phyloP scores from a whole-genome alignment of 2,113 vertebrate species.

The Ploceus nigricollis region DNA sequence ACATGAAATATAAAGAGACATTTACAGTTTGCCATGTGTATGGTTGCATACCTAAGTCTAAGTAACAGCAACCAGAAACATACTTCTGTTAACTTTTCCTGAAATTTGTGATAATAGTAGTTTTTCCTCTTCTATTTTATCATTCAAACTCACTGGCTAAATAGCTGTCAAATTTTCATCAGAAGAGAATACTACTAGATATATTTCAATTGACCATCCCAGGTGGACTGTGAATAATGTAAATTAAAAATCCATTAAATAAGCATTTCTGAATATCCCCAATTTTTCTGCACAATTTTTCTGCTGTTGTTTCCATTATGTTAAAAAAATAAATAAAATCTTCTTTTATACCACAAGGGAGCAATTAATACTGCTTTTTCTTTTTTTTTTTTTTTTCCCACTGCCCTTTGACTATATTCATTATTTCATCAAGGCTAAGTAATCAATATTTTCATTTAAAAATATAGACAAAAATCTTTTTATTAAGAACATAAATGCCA shows the following conservation, averaged over 20 bases:
- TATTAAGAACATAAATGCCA: not conserved
- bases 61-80: not conserved
- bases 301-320: not conserved
- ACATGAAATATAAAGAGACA: not conserved
- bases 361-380: not conserved
- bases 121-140: not conserved
- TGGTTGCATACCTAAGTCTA: not conserved
- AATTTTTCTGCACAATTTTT: not conserved
- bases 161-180: not conserved
- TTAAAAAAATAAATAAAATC: not conserved
- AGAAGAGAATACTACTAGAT: not conserved
- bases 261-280: not conserved
- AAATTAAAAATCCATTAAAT: not conserved
- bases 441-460: conserved; percentile 16
- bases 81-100: not conserved
- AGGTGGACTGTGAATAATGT: not conserved
- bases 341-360: not conserved
- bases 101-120: not conserved
- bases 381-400: not conserved
- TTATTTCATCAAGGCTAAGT: not conserved
- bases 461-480: not conserved
- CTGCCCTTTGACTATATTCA: not conserved
- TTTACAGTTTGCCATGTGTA: not conserved
- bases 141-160: not conserved
- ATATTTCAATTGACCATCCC: not conserved